Conservation (phyloP, 2,113 vertebrate genomes). For the Apeltes quadracus region DNA sequence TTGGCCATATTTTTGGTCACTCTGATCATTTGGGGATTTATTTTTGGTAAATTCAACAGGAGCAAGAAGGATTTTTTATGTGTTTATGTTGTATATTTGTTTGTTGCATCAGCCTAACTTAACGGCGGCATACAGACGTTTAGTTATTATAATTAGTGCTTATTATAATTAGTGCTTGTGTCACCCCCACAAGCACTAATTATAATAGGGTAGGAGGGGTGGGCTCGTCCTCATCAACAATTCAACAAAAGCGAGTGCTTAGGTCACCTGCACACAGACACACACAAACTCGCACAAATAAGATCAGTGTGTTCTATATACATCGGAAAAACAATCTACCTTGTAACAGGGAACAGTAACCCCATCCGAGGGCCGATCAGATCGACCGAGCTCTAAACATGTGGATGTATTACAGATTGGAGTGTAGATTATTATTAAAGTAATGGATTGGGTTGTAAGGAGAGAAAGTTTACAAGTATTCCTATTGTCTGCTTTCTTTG, state of each 20-base stretch:
- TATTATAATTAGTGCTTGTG: conserved; percentile 65
- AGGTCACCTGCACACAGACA: conserved; percentile 37
- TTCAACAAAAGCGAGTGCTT: conserved; percentile 61
- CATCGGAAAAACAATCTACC: conserved; percentile 61
- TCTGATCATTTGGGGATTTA: neutral
- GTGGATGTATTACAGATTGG: neutral
- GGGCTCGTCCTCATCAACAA: conserved; percentile 71
- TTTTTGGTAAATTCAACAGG: neutral
- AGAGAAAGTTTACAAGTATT: neutral
- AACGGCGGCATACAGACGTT: neutral
- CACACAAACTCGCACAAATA: conserved; percentile 35
- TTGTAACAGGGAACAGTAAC: conserved; percentile 53
- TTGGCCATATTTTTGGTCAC: neutral
- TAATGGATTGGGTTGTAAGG: neutral
- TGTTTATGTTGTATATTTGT: neutral
- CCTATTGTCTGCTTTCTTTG: neutral
- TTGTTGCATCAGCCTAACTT: neutral
- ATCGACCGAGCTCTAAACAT: conserved; percentile 11
- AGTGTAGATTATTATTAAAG: neutral
- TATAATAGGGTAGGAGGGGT: no score
- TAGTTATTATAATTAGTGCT: conserved; percentile 54
- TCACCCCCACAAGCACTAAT: no score
- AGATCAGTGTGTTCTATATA: conserved; percentile 41
- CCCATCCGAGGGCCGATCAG: conserved; percentile 34
- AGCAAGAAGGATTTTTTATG: neutral